Conservation (phyloP, 2,888 invertebrate species). For the Pseudococcus longispinus region DNA sequence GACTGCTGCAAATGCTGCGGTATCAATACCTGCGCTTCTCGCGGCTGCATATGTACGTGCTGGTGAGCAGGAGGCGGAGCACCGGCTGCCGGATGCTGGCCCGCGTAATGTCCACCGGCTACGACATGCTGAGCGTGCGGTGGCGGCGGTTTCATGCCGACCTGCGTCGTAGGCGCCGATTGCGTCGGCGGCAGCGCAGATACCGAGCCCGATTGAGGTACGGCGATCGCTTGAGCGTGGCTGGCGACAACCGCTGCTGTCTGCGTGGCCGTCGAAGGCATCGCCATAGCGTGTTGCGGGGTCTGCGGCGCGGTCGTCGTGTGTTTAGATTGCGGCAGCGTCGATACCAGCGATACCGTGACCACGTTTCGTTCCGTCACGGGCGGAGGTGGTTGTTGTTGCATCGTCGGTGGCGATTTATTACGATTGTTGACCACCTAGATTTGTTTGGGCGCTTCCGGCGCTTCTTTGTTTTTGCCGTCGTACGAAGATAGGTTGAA, state of each 20-base stretch:
- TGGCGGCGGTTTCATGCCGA: slow-evolving; percentile 47
- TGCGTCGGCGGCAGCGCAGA: background rate
- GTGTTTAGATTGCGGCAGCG: slow-evolving; percentile 25
- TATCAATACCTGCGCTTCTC: background rate
- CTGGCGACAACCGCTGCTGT: background rate
- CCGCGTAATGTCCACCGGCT: background rate
- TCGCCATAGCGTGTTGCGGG: background rate
- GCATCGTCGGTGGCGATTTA: slow-evolving; percentile 44
- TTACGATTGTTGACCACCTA: slow-evolving; percentile 47
- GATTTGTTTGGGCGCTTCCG: slow-evolving; percentile 29
- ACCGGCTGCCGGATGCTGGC: slow-evolving; percentile 6
- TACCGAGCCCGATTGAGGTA: background rate
- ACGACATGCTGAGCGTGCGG: background rate
- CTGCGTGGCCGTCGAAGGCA: background rate
- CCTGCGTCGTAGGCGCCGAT: slow-evolving; percentile 2
- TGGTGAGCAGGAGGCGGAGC: slow-evolving; percentile 12
- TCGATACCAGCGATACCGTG: slow-evolving; percentile 2
- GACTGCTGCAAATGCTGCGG: slow-evolving; percentile 25
- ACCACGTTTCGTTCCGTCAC: slow-evolving; percentile 29
- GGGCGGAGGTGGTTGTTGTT: background rate
- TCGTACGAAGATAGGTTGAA: slow-evolving; percentile 71
- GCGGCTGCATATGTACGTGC: slow-evolving; percentile 31
- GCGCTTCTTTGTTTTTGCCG: slow-evolving; percentile 12
- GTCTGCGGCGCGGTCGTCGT: background rate
- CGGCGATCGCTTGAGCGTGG: background rate